These are phyloP conservation scores for Etheostoma cragini DNA, from an alignment of 2,113 vertebrate genomes.

Conservation along the genomic window DNA sequence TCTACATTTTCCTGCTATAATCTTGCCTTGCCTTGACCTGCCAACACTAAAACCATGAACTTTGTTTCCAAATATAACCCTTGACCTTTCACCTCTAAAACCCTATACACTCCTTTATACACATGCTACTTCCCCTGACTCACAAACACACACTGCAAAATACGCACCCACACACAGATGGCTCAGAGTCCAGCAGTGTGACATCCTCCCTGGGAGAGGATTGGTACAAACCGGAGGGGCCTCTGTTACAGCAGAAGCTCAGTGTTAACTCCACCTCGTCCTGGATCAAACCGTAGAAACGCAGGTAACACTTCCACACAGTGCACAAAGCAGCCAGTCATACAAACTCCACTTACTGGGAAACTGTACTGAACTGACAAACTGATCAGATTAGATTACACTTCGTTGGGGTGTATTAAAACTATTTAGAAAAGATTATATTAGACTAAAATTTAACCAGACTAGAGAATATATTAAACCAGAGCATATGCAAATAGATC, in stretches of 20 bases:
- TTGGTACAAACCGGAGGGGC: conserved; percentile 80
- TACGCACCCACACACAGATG: conserved; percentile 34
- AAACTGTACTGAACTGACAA: background rate
- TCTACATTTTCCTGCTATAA: background rate
- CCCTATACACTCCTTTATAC: conserved; percentile 9
- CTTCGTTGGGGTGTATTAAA: background rate
- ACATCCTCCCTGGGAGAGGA: conserved; percentile 75
- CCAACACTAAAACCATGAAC: background rate
- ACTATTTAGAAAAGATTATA: background rate
- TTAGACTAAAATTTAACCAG: background rate
- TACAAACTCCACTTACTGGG: background rate
- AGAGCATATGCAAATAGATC: background rate
- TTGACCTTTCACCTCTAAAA: conserved; percentile 13
- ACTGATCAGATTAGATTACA: background rate
- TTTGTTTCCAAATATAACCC: conserved; percentile 7
- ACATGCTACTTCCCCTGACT: background rate
- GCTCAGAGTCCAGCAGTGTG: conserved; percentile 68
- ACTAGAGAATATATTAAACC: background rate
- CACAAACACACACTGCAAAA: conserved; percentile 8
- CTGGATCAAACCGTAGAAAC: conserved; percentile 83
- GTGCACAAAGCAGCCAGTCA: background rate
- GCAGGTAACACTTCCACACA: conserved; percentile 61
- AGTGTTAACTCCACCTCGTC: conserved; percentile 81
- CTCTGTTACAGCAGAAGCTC: conserved; percentile 82
- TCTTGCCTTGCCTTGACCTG: background rate